These are phyloP conservation scores for Dastarcus helophoroides DNA, from an alignment of 2,888 invertebrate species.

Conservation along the genomic window DNA sequence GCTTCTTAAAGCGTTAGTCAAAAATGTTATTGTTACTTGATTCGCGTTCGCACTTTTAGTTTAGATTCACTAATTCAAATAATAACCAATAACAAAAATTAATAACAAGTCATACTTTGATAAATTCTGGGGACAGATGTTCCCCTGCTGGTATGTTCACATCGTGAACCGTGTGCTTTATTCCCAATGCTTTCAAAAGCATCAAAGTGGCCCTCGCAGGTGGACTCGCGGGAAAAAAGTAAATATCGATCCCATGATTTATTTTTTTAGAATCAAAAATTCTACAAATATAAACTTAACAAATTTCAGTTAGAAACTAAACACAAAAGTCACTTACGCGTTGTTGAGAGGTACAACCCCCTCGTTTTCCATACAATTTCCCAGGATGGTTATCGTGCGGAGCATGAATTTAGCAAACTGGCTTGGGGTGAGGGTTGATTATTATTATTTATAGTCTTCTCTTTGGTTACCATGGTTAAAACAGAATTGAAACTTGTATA, in stretches of 20 bases:
- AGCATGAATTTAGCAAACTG: no score
- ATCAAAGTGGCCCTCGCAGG: conserved; percentile 51
- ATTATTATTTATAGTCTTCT: no score
- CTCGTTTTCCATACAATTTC: conserved; percentile 34
- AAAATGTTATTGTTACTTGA: no score
- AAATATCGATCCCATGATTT: conserved; percentile 43
- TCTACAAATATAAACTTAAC: conserved; percentile 12
- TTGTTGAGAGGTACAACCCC: conserved; percentile 28
- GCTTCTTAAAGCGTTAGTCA: no score
- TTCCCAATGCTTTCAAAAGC: conserved; percentile 50
- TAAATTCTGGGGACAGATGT: conserved; percentile 51
- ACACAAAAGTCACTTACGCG: conserved; percentile 17
- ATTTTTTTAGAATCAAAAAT: conserved; percentile 22
- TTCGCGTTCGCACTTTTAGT: no score
- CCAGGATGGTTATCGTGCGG: no score
- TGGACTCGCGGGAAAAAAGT: conserved; percentile 52
- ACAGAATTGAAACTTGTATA: no score
- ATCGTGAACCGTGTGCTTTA: conserved; percentile 53
- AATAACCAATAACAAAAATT: neutral
- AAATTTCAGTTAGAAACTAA: neutral
- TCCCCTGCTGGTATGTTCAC: conserved; percentile 50
- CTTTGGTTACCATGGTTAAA: no score
- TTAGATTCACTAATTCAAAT: conserved; percentile 3
- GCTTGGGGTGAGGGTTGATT: no score
- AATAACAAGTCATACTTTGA: conserved; percentile 43